Conservation (phyloP, 2,113 vertebrate genomes). For the Pachypanchax playfairii region DNA sequence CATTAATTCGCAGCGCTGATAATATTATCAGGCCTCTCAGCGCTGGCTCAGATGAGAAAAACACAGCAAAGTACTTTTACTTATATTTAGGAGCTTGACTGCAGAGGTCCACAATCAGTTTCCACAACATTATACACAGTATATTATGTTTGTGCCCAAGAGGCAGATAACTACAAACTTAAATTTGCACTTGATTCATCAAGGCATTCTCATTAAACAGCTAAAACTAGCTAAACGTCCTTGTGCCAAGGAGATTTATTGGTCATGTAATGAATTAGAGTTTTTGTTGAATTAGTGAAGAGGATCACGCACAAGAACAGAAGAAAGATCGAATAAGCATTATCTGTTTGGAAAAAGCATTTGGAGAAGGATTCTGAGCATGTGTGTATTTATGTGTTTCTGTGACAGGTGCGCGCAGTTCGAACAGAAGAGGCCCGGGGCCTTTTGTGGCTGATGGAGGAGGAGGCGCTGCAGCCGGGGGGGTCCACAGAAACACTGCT, state of each 20-base stretch:
- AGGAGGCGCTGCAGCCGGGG: slow-evolving; percentile 88
- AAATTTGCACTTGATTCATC: slow-evolving; percentile 17
- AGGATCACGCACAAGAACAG: neutral
- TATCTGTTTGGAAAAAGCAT: neutral
- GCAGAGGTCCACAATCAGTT: slow-evolving; percentile 8
- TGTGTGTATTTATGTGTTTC: slow-evolving; percentile 16
- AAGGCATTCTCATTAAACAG: slow-evolving; percentile 22
- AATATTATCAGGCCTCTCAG: slow-evolving; percentile 23
- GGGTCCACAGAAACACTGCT: slow-evolving; percentile 88
- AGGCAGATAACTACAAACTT: slow-evolving; percentile 17
- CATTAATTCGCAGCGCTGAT: slow-evolving; percentile 33
- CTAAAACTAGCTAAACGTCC: slow-evolving; percentile 25
- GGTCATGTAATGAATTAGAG: neutral
- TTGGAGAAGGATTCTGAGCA: neutral
- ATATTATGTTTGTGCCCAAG: slow-evolving; percentile 17
- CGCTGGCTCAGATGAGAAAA: slow-evolving; percentile 11
- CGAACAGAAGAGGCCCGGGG: slow-evolving; percentile 90
- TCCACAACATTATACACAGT: slow-evolving; percentile 5
- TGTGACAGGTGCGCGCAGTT: slow-evolving; percentile 84
- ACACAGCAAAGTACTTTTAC: neutral
- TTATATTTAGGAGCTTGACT: slow-evolving; percentile 13
- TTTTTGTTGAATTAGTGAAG: neutral
- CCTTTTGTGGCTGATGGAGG: slow-evolving; percentile 95
- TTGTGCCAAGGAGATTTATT: slow-evolving; percentile 23
- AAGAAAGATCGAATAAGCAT: neutral